Evolutionary conservation across 2,888 invertebrate species (phyloP).

Genomic region (Labia minor): DNA sequence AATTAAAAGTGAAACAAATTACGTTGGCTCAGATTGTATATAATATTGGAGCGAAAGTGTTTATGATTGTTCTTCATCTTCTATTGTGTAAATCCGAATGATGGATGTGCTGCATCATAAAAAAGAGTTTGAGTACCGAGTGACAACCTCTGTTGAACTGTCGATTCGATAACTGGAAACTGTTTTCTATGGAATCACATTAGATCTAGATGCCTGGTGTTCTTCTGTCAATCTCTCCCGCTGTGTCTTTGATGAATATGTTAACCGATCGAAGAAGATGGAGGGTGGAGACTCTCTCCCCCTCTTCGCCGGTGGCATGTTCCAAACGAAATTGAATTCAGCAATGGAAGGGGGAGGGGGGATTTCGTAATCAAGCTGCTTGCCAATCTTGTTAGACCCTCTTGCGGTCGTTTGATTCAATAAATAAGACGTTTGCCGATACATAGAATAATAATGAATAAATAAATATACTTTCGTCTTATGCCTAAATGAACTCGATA

Average conservation of each 20-base stretch:
- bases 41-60: too few relatives aligned
- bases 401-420: conserved; percentile 2
- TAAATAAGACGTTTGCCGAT: conserved; percentile 7
- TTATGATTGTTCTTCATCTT: background rate
- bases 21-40: too few relatives aligned
- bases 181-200: conserved; percentile 7
- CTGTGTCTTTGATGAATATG: conserved; percentile 7
- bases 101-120: background rate
- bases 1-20: too few relatives aligned
- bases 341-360: too few relatives aligned
- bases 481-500: background rate
- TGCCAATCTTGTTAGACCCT: background rate
- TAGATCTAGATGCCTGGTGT: background rate
- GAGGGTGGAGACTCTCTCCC: background rate
- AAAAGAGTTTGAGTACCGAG: background rate
- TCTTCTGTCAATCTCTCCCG: conserved; percentile 2
- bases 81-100: background rate
- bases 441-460: conserved; percentile 8
- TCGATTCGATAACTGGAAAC: background rate
- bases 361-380: conserved; percentile 13
- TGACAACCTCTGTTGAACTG: background rate
- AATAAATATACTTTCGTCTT: background rate
- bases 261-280: conserved; percentile 7
- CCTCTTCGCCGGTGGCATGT: conserved; percentile 1
- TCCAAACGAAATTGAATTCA: conserved; percentile 4